Percentiles rank a stretch among this genome's conserved stretches.
Evolutionary conservation across 2,797 vertebrate genomes (phyloP).

Genomic region (Apogon hyalosoma): DNA sequence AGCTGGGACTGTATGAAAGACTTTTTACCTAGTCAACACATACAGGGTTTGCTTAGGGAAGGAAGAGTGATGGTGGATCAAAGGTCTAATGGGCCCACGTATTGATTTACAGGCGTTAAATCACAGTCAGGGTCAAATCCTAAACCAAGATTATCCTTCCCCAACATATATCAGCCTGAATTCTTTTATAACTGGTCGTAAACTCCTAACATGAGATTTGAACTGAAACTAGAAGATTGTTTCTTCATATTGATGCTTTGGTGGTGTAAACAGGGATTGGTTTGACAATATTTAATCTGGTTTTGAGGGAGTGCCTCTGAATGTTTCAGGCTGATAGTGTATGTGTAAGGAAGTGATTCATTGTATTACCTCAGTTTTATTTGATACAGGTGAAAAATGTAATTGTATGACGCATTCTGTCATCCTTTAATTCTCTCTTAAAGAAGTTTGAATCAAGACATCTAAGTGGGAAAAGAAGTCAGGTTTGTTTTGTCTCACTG

Average conservation of each 20-base stretch:
- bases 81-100: slow-evolving; percentile 55
- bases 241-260: neutral
- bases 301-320: slow-evolving; percentile 48
- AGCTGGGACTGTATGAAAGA: slow-evolving; percentile 5
- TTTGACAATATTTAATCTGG: slow-evolving; percentile 58
- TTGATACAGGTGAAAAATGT: slow-evolving; percentile 22
- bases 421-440: neutral
- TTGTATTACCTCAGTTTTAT: slow-evolving; percentile 5
- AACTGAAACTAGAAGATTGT: slow-evolving; percentile 11
- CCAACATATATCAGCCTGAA: neutral
- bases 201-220: slow-evolving; percentile 15
- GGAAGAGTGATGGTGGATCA: slow-evolving; percentile 28
- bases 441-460: neutral
- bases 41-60: slow-evolving; percentile 13
- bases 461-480: neutral
- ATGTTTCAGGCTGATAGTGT: slow-evolving; percentile 3
- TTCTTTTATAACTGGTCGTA: neutral
- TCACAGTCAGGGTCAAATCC: slow-evolving; percentile 8
- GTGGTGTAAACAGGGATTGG: slow-evolving; percentile 54
- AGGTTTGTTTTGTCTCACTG: neutral
- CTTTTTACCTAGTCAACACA: neutral
- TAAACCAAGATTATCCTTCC: neutral
- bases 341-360: slow-evolving; percentile 31
- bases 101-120: slow-evolving; percentile 65
- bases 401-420: neutral